phyloP scores from a whole-genome alignment of 64 coral and sea anemone genomes.

The Trachythela sp. region DNA sequence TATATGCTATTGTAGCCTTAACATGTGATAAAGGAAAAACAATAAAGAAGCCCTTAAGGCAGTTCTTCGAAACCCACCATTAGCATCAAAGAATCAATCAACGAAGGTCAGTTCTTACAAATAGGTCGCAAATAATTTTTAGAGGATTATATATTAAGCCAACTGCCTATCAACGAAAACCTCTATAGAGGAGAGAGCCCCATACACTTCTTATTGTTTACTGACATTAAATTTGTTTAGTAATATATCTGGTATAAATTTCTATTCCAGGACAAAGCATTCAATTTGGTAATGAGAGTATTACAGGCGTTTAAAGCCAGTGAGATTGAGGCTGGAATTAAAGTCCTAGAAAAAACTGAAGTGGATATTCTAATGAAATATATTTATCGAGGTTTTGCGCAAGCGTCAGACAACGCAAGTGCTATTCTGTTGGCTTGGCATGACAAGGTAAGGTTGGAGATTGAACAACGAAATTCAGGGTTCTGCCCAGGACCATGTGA shows the following conservation, averaged over 20 bases:
- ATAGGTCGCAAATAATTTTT: neutral
- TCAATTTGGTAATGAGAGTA: conserved; percentile 74
- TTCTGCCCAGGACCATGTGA: no score
- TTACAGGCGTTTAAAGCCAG: conserved; percentile 59
- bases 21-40: conserved; percentile 67
- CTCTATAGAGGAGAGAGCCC: no score
- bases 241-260: neutral
- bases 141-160: no score
- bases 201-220: no score
- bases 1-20: conserved; percentile 33
- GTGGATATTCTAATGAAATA: conserved; percentile 96
- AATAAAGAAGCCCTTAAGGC: conserved; percentile 78
- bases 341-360: conserved; percentile 58
- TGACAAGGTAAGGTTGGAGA: conserved; percentile 63
- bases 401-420: conserved; percentile 73
- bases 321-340: conserved; percentile 71
- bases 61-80: conserved; percentile 69
- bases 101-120: conserved; percentile 72
- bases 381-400: conserved; percentile 81
- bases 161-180: no score
- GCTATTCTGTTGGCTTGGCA: conserved; percentile 75
- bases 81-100: conserved; percentile 76
- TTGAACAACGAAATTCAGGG: no score
- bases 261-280: conserved; percentile 76
- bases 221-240: neutral